phyloP scores from a whole-genome alignment of 2,888 invertebrate species.

The Eumerus sabulonum region DNA sequence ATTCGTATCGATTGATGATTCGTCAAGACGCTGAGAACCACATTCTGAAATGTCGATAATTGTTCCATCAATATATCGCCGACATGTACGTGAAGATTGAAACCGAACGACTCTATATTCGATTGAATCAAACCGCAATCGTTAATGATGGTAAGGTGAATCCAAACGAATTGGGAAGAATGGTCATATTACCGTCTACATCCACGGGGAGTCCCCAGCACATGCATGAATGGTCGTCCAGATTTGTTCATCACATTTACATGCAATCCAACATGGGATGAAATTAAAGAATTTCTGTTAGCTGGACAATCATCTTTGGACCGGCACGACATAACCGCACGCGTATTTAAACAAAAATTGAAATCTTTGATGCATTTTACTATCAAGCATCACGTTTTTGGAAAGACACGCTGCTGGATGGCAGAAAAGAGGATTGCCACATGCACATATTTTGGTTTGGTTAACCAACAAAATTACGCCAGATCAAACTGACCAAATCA shows the following conservation, averaged over 20 bases:
- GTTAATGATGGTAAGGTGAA: background rate
- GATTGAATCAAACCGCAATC: constrained; percentile 70
- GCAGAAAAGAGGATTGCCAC: no score
- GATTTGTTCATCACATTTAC: background rate
- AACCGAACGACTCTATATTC: constrained; percentile 72
- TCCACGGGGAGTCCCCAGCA: constrained; percentile 1
- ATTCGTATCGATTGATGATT: no score
- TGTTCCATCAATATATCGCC: no score
- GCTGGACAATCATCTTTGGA: constrained; percentile 25
- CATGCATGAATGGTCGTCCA: constrained; percentile 7
- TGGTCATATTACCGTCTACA: no score
- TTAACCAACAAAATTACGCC: no score
- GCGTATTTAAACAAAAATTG: constrained; percentile 64
- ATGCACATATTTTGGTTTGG: constrained; percentile 37
- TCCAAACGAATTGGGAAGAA: no score
- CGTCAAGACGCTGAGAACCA: no score
- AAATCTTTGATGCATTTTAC: constrained; percentile 59
- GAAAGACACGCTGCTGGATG: constrained; percentile 1
- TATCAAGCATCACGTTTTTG: constrained; percentile 45
- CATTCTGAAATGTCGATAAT: no score
- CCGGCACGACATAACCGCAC: constrained; percentile 42
- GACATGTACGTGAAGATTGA: no score
- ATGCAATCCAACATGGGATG: constrained; percentile 4
- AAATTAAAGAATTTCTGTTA: background rate
- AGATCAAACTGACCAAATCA: no score